Evolutionary conservation across 2,797 vertebrate genomes (phyloP), one percentile per base, ranked within the genome.

Genomic region (Etheostoma nigrum): DNA sequence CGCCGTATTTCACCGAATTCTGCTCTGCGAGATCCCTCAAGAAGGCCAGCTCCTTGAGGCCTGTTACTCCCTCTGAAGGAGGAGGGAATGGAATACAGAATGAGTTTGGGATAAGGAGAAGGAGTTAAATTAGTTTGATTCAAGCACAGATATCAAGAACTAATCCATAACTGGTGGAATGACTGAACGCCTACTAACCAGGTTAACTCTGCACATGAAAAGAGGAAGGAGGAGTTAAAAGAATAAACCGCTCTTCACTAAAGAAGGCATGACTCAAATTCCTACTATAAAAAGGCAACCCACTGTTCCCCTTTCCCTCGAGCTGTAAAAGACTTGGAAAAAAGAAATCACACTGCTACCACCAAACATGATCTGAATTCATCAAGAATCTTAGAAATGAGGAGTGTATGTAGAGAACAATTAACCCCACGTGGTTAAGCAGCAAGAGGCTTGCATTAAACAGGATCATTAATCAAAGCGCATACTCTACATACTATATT

Each of bases 31-130:
- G 95, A 88, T 99, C 98, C 47, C 98, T 91, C 81, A 99, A 94
- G 89, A 99, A 99, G 2, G 98, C 98, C 89, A 99, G 78, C 66
- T 99, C 98, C 92, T 99, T 99, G 89, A 99, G 91, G 27, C 97
- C 97, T 0, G 97, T 99, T 59, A 99, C 95, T 27, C 98, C 98
- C 93, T 99, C 98, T 99, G 93, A 33, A 51, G 11, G 16, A 44
- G 19, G 19, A 51, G 1, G 25, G 23, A 25, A 27, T 0, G 2
- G 13, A 48, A 64, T 1, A 59, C 27, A 62, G 30, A 47, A 6
- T 9, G 42, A 61, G 58, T 18, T 33, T 1, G 10, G 54, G 49
- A 65, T 0, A 13, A 2, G 2, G 19, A 47, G 49, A 18, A 19
- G 10, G 48, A 47, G 60, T n/a, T 0, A 0, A 57, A 40, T 74